Percentiles rank a stretch among this genome's conserved stretches.
Conservation (phyloP, 2,888 invertebrate genomes). For the Argyresthia albistria region DNA sequence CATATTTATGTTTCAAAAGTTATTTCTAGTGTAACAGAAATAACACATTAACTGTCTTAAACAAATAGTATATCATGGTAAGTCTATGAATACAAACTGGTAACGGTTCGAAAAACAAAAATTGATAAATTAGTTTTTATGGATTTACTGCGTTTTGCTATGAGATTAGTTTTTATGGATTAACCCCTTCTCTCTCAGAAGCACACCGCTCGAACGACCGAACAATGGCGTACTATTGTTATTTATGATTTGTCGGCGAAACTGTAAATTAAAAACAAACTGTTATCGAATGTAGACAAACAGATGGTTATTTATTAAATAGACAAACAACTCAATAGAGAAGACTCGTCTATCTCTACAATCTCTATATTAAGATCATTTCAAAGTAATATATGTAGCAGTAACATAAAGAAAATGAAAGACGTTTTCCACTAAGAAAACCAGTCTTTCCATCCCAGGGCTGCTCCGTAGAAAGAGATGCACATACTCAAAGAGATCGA, state of each 20-base stretch:
- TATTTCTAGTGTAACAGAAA: conserved; percentile 53
- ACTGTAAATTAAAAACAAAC: background rate
- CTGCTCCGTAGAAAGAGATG: conserved; percentile 58
- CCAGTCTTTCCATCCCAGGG: conserved; percentile 52
- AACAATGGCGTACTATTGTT: no score
- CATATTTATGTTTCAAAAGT: conserved; percentile 58
- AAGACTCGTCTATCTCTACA: background rate
- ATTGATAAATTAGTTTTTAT: background rate
- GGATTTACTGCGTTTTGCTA: background rate
- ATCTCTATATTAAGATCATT: no score
- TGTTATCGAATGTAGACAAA: background rate
- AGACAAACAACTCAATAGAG: background rate
- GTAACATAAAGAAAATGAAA: conserved; percentile 55
- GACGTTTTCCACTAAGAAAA: conserved; percentile 47
- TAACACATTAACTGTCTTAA: conserved; percentile 38
- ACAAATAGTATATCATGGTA: conserved; percentile 48
- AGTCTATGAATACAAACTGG: conserved; percentile 15
- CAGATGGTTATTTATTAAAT: background rate
- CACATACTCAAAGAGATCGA: conserved; percentile 39
- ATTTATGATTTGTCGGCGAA: no score
- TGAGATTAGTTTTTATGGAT: no score
- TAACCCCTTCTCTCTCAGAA: no score
- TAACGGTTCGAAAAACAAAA: background rate
- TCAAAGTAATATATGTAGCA: no score
- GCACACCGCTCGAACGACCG: no score